phyloP scores from a whole-genome alignment of 1,140 invertebrate species.

The Drosophila tani region DNA sequence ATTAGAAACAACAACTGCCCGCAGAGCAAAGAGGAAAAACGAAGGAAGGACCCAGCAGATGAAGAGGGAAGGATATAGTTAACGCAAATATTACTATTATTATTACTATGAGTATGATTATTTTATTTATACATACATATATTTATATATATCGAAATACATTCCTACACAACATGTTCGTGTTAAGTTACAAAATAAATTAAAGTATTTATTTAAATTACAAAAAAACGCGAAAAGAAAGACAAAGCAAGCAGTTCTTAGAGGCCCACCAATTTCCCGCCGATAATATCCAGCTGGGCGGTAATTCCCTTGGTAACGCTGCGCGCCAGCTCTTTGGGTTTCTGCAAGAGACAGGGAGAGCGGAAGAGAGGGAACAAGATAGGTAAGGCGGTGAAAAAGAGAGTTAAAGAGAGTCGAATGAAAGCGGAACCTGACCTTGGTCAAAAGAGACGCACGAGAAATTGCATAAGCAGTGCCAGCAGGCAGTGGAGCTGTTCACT shows the following conservation, averaged over 20 bases:
- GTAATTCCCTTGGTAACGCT: conserved; percentile 86
- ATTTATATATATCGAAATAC: conserved; percentile 63
- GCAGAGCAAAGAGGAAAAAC: conserved; percentile 27
- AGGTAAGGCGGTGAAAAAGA: neutral
- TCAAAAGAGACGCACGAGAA: neutral
- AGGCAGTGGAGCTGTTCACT: neutral
- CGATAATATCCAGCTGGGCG: conserved; percentile 86
- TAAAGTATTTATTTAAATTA: conserved; percentile 81
- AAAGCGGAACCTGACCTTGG: conserved; percentile 42
- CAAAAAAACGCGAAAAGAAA: conserved; percentile 25
- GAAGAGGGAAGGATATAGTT: conserved; percentile 20
- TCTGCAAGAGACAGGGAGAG: conserved; percentile 71
- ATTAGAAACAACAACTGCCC: conserved; percentile 58
- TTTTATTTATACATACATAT: conserved; percentile 48
- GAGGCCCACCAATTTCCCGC: conserved; percentile 86
- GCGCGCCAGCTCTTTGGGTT: conserved; percentile 85
- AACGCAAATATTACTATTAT: conserved; percentile 41
- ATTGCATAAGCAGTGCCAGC: conserved; percentile 37
- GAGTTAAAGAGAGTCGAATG: neutral
- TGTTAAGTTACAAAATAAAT: conserved; percentile 77
- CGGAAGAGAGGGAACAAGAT: conserved; percentile 2
- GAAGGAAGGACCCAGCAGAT: conserved; percentile 6
- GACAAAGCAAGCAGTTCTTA: conserved; percentile 36
- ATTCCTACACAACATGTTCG: conserved; percentile 71
- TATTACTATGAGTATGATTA: conserved; percentile 38